Evolutionary conservation across 2,113 vertebrate species (phyloP).

Genomic region (Pundamilia nyererei): DNA sequence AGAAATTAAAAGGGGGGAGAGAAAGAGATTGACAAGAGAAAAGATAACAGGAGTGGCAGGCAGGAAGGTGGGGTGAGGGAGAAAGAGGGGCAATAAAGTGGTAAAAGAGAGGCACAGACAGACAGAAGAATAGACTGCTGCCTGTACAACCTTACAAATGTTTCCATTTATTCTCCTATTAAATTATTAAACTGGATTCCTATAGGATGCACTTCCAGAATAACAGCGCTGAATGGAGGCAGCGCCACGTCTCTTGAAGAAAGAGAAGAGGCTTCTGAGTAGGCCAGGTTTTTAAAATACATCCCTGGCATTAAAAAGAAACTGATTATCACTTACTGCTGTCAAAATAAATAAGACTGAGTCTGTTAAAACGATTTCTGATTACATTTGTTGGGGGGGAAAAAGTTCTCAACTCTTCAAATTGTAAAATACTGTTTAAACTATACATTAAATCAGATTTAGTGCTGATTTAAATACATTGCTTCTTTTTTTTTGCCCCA

Average conservation of each 20-base stretch:
- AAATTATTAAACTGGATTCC: background rate
- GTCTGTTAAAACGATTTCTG: background rate
- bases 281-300: background rate
- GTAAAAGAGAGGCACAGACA: background rate
- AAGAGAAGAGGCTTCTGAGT: background rate
- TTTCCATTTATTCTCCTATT: background rate
- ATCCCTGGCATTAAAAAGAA: background rate
- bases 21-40: background rate
- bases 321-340: background rate
- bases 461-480: background rate
- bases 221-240: background rate
- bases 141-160: background rate
- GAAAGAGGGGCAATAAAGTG: background rate
- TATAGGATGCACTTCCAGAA: background rate
- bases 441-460: background rate
- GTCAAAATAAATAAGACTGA: background rate
- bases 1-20: background rate
- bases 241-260: background rate
- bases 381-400: background rate
- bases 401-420: background rate
- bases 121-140: background rate
- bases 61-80: background rate
- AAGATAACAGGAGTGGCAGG: background rate
- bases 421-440: background rate
- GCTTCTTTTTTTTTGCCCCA: background rate